Evolutionary conservation across 2,113 vertebrate genomes (phyloP).

Genomic region (Rattus norvegicus): GRCr8 NC_086020.1:136116001-136116500

Average conservation of each 20-base stretch:
- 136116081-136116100: not conserved
- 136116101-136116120: not conserved
- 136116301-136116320: not conserved
- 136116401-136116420: not conserved
- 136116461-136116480: not conserved
- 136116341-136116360: not conserved
- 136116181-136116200: not conserved
- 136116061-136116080: not conserved
- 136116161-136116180: not conserved
- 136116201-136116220: not conserved
- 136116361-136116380: not conserved
- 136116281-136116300: not conserved
- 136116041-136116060: not conserved
- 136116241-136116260: not conserved
- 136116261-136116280: not conserved
- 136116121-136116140: not conserved
- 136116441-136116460: not conserved
- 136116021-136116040: not conserved
- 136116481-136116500: not conserved
- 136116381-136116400: not conserved
- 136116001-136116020: constrained; percentile 20
- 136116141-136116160: not conserved
- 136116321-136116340: not conserved
- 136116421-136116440: not conserved
- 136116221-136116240: not conserved